These are phyloP conservation scores for Nestor notabilis DNA, from an alignment of 2,113 vertebrate genomes.

Conservation along the genomic window DNA sequence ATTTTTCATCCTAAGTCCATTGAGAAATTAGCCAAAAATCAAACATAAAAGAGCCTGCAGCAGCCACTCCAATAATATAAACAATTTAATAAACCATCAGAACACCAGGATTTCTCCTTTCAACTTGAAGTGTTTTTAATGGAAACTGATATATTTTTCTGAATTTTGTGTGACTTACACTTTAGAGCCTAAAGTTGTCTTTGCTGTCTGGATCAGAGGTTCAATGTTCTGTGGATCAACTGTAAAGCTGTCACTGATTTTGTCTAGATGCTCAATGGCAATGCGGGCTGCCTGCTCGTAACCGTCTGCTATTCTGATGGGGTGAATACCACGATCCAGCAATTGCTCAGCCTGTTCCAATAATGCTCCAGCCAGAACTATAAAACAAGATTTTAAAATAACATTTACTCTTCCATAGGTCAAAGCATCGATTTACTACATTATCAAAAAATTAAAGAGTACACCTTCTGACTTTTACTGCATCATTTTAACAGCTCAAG, in stretches of 20 bases:
- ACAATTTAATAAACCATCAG: not conserved
- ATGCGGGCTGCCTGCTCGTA: constrained; percentile 93
- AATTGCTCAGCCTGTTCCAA: constrained; percentile 94
- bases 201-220: constrained; percentile 94
- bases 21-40: not conserved
- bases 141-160: not conserved
- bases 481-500: not conserved
- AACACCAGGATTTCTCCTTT: not conserved
- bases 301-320: constrained; percentile 93
- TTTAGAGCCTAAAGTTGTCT: constrained; percentile 97
- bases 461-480: rapidly evolving
- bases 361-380: constrained; percentile 93
- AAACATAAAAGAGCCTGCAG: not conserved
- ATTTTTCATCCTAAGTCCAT: not conserved
- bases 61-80: not conserved
- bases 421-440: rapidly evolving
- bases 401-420: not conserved
- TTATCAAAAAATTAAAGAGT: not conserved
- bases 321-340: constrained; percentile 94
- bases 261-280: constrained; percentile 89
- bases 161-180: constrained; percentile 79
- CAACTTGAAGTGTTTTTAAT: rapidly evolving
- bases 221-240: constrained; percentile 88
- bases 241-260: constrained; percentile 89
- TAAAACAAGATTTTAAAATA: not conserved